Conservation (phyloP, 37 sponge, comb jelly and placozoan genomes). For the Hexactinellida sp. region DNA sequence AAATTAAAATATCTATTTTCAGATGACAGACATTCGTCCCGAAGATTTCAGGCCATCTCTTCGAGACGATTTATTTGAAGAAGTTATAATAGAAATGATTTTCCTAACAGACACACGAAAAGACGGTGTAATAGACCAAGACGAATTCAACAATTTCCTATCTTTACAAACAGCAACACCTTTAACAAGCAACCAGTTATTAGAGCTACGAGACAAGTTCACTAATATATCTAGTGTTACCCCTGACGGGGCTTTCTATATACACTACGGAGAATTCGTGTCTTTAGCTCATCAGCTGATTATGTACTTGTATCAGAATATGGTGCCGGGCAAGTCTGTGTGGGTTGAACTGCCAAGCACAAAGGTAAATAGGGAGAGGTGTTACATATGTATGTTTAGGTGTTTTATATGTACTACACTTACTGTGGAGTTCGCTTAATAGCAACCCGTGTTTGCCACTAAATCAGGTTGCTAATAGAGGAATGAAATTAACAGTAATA, state of each 20-base stretch:
- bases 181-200: neutral
- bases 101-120: constrained; percentile 35
- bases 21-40: constrained; percentile 27
- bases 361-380: neutral
- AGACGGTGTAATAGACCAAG: constrained; percentile 42
- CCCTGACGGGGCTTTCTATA: neutral
- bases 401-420: too few relatives aligned
- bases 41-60: constrained; percentile 49
- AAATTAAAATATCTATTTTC: too few relatives aligned
- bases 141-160: constrained; percentile 31
- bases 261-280: neutral
- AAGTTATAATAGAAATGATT: neutral
- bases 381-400: neutral
- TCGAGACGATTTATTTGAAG: constrained; percentile 23
- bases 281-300: constrained; percentile 4
- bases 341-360: constrained; percentile 1
- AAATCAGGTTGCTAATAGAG: too few relatives aligned
- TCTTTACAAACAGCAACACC: neutral
- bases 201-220: neutral
- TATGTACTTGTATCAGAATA: neutral
- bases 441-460: too few relatives aligned
- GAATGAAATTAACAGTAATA: too few relatives aligned
- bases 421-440: too few relatives aligned
- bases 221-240: neutral
- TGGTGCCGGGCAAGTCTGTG: neutral